Evolutionary conservation across 2,113 vertebrate genomes (phyloP), one percentile per base, ranked within the genome.

Genomic region (Phalacrocorax aristotelis): DNA sequence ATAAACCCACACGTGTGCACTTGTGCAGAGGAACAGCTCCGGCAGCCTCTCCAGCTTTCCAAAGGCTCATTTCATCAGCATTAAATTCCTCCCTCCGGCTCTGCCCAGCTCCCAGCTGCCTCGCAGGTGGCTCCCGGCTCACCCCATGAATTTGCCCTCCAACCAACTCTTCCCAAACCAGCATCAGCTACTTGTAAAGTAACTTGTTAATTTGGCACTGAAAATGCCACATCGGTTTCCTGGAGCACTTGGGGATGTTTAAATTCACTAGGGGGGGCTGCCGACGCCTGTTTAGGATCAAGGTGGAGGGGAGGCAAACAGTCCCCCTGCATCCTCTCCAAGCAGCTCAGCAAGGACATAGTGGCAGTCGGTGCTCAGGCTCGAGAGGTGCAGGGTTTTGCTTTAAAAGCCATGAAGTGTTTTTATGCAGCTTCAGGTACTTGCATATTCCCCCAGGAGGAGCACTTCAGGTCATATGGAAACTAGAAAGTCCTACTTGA

Each of bases 401-500:
- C 91, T 95, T 77, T 62, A 90, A 94, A 94, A 96, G 91, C 71
- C 86, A 86, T 85, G 44, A 91, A 95, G 94, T 89, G 76, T 82
- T 92, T 96, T 89, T 93, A 72, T 79, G 91, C 81, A 91, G 90
- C 86, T 89, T 80, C 65, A 87, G 94, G 87, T 88, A 97, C 95
- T 87, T 93, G 81, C 92, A 51, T 64, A 85, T 77, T 97, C 86
- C 65, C 95, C 57, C 83, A 70, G 86, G 80, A 97, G 95, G 90
- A 98, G 76, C 95, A 95, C 94, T 96, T 97, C 92, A 90, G 78
- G 90, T 94, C 95, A 48, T 61, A 95, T 58, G 87, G 96, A 96
- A 96, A 94, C 85, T 62, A 95, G 82, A 91, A 96, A 95, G 95
- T 81, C 91, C 83, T 90, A 95, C 94, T 96, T 96, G 95, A 97